phyloP scores from a whole-genome alignment of 1,140 invertebrate species.

The Dolichoris vasculosae region DNA sequence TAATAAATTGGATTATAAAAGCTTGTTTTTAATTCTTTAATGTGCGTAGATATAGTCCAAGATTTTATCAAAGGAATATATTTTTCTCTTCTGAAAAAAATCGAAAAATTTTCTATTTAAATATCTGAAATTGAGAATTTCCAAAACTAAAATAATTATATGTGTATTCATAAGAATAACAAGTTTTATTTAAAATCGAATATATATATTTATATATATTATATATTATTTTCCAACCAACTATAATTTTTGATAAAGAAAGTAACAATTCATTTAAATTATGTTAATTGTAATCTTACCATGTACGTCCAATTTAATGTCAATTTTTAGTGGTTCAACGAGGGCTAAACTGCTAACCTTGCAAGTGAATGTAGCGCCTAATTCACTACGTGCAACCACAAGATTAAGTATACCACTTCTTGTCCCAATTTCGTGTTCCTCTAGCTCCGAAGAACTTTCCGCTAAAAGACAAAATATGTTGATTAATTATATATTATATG shows the following conservation, averaged over 20 bases:
- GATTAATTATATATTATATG: slow-evolving; percentile 13
- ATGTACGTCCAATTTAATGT: slow-evolving; percentile 85
- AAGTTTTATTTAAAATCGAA: too few species aligned
- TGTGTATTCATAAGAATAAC: too few species aligned
- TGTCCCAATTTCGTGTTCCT: slow-evolving; percentile 77
- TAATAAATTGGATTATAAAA: too few species aligned
- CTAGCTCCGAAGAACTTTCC: slow-evolving; percentile 66
- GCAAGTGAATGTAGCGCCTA: slow-evolving; percentile 85
- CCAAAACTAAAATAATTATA: too few species aligned
- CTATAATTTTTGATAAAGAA: not conserved
- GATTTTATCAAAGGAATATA: too few species aligned
- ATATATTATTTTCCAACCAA: not conserved
- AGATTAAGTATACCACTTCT: slow-evolving; percentile 80
- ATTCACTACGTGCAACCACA: slow-evolving; percentile 83
- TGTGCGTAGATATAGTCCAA: too few species aligned
- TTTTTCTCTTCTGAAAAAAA: too few species aligned
- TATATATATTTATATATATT: too few species aligned
- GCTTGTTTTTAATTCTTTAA: too few species aligned
- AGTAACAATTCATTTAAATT: not conserved
- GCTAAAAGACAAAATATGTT: slow-evolving; percentile 61
- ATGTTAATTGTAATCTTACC: slow-evolving; percentile 77
- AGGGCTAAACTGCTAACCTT: slow-evolving; percentile 84
- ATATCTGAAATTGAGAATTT: too few species aligned
- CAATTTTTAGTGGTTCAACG: slow-evolving; percentile 78
- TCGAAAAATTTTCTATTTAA: too few species aligned